These are phyloP conservation scores for Orcinus orca DNA, from an alignment of 2,113 vertebrate genomes.

Conservation along the genomic window DNA sequence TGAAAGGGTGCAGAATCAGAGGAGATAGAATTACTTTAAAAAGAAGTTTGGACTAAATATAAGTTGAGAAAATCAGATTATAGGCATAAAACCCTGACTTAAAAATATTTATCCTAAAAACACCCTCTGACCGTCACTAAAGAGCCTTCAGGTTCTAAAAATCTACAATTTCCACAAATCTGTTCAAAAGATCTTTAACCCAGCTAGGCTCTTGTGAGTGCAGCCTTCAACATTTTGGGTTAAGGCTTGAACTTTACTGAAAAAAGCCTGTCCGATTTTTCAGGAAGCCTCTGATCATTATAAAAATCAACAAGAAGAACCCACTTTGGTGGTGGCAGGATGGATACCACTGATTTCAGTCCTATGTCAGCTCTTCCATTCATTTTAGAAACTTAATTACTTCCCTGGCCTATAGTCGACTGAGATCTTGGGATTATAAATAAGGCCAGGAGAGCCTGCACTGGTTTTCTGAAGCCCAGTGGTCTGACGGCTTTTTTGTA, in stretches of 20 bases:
- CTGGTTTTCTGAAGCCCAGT: background rate
- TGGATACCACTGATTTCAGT: background rate
- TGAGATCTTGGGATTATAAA: constrained; percentile 25
- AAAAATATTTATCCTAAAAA: constrained; percentile 68
- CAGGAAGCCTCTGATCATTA: background rate
- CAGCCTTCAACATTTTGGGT: background rate
- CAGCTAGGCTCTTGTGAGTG: background rate
- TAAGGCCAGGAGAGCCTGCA: background rate
- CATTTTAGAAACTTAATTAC: constrained; percentile 56
- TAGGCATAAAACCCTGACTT: constrained; percentile 43
- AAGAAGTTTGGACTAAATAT: constrained; percentile 55
- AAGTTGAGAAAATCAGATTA: constrained; percentile 63
- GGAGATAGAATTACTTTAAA: constrained; percentile 55
- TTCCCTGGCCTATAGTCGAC: constrained; percentile 52
- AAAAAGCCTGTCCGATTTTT: background rate
- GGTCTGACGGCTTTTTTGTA: background rate
- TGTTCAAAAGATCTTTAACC: constrained; percentile 44
- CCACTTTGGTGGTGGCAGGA: rapidly evolving
- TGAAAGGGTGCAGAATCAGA: constrained; percentile 32
- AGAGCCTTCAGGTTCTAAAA: constrained; percentile 35
- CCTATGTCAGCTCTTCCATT: background rate
- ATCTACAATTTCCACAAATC: constrained; percentile 57
- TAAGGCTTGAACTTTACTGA: background rate
- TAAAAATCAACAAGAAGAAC: background rate
- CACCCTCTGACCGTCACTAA: constrained; percentile 22